These are phyloP conservation scores for Cynaeus angustus DNA, from an alignment of 2,888 invertebrate species.

Conservation along the genomic window DNA sequence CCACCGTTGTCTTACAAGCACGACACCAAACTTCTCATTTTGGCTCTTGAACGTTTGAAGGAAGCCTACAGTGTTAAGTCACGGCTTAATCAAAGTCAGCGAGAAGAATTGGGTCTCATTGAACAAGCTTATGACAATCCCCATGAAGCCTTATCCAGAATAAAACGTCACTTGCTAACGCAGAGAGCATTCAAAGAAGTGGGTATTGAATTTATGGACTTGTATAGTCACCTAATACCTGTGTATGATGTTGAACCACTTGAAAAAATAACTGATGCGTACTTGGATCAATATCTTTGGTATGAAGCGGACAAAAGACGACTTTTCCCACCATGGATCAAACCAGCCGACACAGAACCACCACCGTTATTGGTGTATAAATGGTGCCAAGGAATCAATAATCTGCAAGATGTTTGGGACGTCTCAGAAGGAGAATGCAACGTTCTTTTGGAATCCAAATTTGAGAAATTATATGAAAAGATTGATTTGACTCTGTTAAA, in stretches of 20 bases:
- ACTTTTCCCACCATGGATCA: slow-evolving; percentile 98
- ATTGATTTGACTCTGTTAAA: slow-evolving; percentile 98
- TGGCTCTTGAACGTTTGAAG: slow-evolving; percentile 96
- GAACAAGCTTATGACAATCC: slow-evolving; percentile 99
- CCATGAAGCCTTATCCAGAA: slow-evolving; percentile 98
- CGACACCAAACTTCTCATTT: slow-evolving; percentile 97
- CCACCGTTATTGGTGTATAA: slow-evolving; percentile 95
- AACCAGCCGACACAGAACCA: slow-evolving; percentile 98
- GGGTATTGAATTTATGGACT: slow-evolving; percentile 99
- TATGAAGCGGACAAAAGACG: slow-evolving; percentile 98
- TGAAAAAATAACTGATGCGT: slow-evolving; percentile 99
- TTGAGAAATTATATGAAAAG: slow-evolving; percentile 99
- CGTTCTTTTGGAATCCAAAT: slow-evolving; percentile 95
- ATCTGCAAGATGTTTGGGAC: slow-evolving; percentile 99
- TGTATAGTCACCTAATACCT: slow-evolving; percentile 98
- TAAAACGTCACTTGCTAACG: slow-evolving; percentile 98
- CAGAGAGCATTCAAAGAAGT: slow-evolving; percentile 99
- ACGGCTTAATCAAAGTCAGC: slow-evolving; percentile 97
- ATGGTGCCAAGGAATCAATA: slow-evolving; percentile 99
- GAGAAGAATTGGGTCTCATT: slow-evolving; percentile 98
- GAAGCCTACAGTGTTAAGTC: slow-evolving; percentile 99
- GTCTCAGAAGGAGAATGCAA: slow-evolving; percentile 99
- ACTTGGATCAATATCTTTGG: slow-evolving; percentile 99
- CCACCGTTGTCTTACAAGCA: slow-evolving; percentile 99
- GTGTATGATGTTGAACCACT: slow-evolving; percentile 99